phyloP scores from a whole-genome alignment of 2,797 vertebrate genomes.

The Yasuhikotakia modesta region DNA sequence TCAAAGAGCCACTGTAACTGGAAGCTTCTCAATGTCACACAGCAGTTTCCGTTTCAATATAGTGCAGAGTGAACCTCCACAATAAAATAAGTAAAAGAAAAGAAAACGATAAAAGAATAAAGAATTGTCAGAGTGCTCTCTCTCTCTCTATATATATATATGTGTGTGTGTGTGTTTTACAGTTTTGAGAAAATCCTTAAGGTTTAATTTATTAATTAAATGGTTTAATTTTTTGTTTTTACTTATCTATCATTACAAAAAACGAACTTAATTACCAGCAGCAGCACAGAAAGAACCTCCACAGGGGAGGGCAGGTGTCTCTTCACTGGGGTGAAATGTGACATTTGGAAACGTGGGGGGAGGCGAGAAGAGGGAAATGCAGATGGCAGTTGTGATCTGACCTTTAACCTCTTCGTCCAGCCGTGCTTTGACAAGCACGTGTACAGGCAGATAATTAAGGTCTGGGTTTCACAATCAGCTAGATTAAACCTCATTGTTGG shows the following conservation, averaged over 20 bases:
- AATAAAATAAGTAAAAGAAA: no score
- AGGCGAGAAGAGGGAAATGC: slow-evolving; percentile 36
- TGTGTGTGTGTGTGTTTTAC: no score
- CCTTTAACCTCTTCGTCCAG: slow-evolving; percentile 49
- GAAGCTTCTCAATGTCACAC: no score
- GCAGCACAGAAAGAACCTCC: slow-evolving; percentile 4
- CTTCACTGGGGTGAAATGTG: slow-evolving; percentile 46
- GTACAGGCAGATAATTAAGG: slow-evolving; percentile 58
- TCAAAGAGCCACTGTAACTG: no score
- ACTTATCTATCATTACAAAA: slow-evolving; percentile 5
- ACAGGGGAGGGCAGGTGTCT: slow-evolving; percentile 48
- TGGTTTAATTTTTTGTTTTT: not conserved
- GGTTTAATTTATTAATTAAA: no score
- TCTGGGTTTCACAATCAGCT: slow-evolving; percentile 66
- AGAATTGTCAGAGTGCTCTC: no score
- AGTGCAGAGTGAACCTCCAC: no score
- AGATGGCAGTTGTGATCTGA: slow-evolving; percentile 59
- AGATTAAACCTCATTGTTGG: slow-evolving; percentile 66
- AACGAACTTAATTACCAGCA: slow-evolving; percentile 16
- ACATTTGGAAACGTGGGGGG: slow-evolving; percentile 43
- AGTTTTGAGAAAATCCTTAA: not conserved
- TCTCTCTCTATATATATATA: no score
- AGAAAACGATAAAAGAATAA: no score
- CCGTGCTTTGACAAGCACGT: slow-evolving; percentile 23
- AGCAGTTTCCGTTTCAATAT: no score